Evolutionary conservation across 1,140 invertebrate genomes (phyloP), one percentile per base, ranked within the genome.

Genomic region (Calosoma granatense): DNA sequence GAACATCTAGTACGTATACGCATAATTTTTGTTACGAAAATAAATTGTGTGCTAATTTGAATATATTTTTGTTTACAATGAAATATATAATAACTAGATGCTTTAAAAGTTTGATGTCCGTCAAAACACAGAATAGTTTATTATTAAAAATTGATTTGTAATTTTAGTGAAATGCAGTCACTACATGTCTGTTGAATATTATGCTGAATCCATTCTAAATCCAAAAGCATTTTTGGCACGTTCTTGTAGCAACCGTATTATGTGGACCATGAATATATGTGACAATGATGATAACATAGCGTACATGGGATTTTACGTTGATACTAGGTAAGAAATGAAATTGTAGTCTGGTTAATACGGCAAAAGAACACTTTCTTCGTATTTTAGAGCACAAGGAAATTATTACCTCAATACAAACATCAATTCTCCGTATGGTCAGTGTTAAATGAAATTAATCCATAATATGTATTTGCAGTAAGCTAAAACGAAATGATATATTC

Each of bases 131-230:
- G n/a, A n/a, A n/a, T n/a, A n/a, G n/a, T n/a, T 36, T 36, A 36
- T 36, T 36, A n/a, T n/a, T 36, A 47, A 47, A 47, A 6, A 30
- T 30, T 30, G 4, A 17, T 17, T 11, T 47, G 4, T 17, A 11
- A 12, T 17, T 47, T 47, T 47, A 47, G 41, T 11, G 3, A 47
- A 47, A 47, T 47, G 41, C 15, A 47, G 41, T 17, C 41, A 47
- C 17, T 47, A 47, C 17, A 47, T 47, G 41, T 47, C 41, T 47
- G 41, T 47, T 11, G 17, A 17, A 17, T 47, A 47, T 47, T 47
- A 47, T 17, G 41, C 41, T 4, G 41, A 47, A 47, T 47, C 41
- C 9, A 17, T 47, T 12, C 9, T 47, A 9, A 17, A 47, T 12
- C 6, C 15, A 4, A 11, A 47, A 11, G 41, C 41, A 12, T 47